phyloP scores from a whole-genome alignment of 2,113 vertebrate species.

The Nothobranchius furzeri region DNA sequence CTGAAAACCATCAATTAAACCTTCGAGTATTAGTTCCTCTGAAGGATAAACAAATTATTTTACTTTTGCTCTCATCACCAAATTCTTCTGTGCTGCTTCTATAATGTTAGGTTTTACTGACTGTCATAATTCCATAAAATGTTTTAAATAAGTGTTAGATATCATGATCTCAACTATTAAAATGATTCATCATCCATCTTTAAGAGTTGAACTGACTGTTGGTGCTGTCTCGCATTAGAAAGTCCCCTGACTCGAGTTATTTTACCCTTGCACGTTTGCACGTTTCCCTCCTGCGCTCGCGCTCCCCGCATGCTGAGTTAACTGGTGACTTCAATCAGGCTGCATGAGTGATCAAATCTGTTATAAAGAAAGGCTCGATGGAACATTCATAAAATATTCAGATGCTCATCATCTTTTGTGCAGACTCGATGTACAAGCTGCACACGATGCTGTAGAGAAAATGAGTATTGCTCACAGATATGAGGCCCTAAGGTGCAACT shows the following conservation, averaged over 20 bases:
- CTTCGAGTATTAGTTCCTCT: too few species aligned
- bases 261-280: not conserved
- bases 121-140: not conserved
- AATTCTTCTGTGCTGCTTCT: constrained; percentile 56
- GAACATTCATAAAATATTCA: not conserved
- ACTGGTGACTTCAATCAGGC: not conserved
- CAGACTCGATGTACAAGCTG: constrained; percentile 26
- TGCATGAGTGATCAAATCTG: not conserved
- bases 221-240: not conserved
- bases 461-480: constrained; percentile 23
- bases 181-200: not conserved
- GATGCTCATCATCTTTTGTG: constrained; percentile 20
- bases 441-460: not conserved
- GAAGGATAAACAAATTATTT: too few species aligned
- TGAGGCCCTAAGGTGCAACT: constrained; percentile 46
- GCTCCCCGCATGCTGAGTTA: not conserved
- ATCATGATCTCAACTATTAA: not conserved
- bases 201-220: not conserved
- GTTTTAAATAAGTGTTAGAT: not conserved
- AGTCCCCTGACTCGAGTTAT: not conserved
- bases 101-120: not conserved
- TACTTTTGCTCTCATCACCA: not conserved
- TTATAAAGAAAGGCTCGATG: not conserved
- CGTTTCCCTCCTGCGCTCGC: not conserved
- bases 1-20: too few species aligned